Base-by-base conservation (phyloP, 1,140 invertebrate species). In the Campoletis sonorensis region DNA sequence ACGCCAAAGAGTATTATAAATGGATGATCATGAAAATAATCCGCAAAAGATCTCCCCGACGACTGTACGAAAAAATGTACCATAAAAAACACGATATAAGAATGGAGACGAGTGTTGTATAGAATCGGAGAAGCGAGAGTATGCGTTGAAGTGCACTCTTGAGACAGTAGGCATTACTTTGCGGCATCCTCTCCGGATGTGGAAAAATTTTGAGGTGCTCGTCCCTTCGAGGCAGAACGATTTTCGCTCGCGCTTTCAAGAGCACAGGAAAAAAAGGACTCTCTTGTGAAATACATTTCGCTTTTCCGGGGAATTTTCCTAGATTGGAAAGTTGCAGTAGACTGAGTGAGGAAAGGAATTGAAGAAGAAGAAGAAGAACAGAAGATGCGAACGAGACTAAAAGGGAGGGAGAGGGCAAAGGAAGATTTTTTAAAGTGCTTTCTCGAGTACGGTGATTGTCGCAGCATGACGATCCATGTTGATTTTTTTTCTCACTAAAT, bases 361-460 rank as follows among this genome's bases (percentile, higher is more conserved):
- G n/a, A n/a, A n/a, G n/a, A n/a, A n/a, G n/a, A n/a, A 71, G 54
- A 58, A n/a, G 16, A 58, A 21, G 18, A 67, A 58, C 15, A 4
- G 16, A 18, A 58, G 18, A n/a, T 58, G 18, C 40, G 54, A 58
- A 58, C 18, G 54, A 58, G 18, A 58, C 54, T 1, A 23, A 58
- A 23, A 58, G 21, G 4, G 4, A 21, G 11, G 16, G 54, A 58
- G 54, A 58, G 54, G 10, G 18, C 27, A 15, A 33, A 30, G 33
- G 18, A 73, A 73, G 40, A 73, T 73, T 73, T 73, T 26, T 40
- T 51, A 73, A 49, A 73, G 71, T 73, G 71, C 71, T 73, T 73
- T 73, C 40, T 49, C 37, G 71, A 73, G 71, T 73, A 27, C 51
- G 23, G 71, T 26, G 40, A 73, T 73, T 73, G 71, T 73, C 71